Evolutionary conservation across 2,113 vertebrate species (phyloP), one percentile per base, ranked within the genome.

Genomic region (Zosterops lateralis): DNA sequence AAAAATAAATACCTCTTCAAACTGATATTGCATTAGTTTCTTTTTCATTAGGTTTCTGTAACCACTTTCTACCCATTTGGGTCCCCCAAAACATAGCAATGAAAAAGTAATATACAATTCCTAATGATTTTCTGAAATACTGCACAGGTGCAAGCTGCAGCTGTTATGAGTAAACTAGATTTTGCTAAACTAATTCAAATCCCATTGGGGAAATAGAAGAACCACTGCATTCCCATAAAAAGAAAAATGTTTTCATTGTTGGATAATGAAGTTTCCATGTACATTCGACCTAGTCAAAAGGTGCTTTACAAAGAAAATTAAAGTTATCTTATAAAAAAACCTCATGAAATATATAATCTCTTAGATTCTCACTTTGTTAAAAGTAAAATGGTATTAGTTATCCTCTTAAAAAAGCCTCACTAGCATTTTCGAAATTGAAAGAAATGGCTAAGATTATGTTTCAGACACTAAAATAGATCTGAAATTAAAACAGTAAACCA

Each of bases 121-220:
- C 68, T 91, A 95, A 96, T 92, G 78, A 94, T 93, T 94, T 96
- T 96, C 70, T 93, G 83, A 96, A 96, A 95, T 87, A 94, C 71
- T 72, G 94, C 95, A 97, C 97, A 98, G 97, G 96, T 98, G 97
- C 97, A 97, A 66, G 87, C 79, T 97, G 92, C 98, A 98, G 97
- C 97, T 98, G 97, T 95, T 97, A 92, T 90, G 94, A 89, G 94
- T 95, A 97, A 97, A 97, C 95, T 96, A 74, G 90, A 83, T 95
- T 98, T 94, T 95, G 70, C 91, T 97, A 92, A 97, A 97, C 96
- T 95, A 97, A 97, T 97, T 97, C 92, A 85, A 90, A 83, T 95
- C 96, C 97, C 96, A 77, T 65, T 86, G 89, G 94, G 96, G 91
- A 96, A 97, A 96, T 34, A 95, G 79, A 95, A 94, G 78, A 96